Conservation (phyloP, 2,113 vertebrate genomes). For the Oncorhynchus mykiss region DNA sequence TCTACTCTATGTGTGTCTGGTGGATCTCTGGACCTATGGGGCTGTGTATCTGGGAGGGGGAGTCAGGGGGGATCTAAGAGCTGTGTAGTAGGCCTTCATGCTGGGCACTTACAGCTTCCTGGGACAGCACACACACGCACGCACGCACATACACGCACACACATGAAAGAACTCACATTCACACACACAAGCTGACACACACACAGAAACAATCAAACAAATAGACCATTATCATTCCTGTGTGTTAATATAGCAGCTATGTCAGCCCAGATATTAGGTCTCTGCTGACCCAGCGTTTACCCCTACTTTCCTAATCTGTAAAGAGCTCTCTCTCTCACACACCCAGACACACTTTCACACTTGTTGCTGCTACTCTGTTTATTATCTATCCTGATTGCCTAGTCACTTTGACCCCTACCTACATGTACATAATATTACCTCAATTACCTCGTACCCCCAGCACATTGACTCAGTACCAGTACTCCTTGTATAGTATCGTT, state of each 20-base stretch:
- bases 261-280: constrained; percentile 54
- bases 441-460: too few species aligned
- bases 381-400: too few species aligned
- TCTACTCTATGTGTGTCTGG: too few species aligned
- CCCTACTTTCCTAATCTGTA: constrained; percentile 60
- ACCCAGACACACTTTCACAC: too few species aligned
- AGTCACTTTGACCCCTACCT: too few species aligned
- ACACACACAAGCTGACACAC: constrained; percentile 30
- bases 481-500: too few species aligned
- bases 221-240: constrained; percentile 64
- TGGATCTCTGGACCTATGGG: not conserved
- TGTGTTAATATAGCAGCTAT: constrained; percentile 44
- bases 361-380: too few species aligned
- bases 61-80: not conserved
- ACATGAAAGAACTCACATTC: constrained; percentile 4
- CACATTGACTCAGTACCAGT: too few species aligned
- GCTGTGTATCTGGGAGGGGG: not conserved
- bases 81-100: not conserved
- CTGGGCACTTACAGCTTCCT: not conserved
- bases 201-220: constrained; percentile 46
- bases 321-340: constrained; percentile 43
- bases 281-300: constrained; percentile 58
- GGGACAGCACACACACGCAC: constrained; percentile 3
- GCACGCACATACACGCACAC: constrained; percentile 10
- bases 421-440: too few species aligned